These are phyloP conservation scores for Gymnopithys bicolor DNA, from an alignment of 2,797 vertebrate species.

Conservation along the genomic window DNA sequence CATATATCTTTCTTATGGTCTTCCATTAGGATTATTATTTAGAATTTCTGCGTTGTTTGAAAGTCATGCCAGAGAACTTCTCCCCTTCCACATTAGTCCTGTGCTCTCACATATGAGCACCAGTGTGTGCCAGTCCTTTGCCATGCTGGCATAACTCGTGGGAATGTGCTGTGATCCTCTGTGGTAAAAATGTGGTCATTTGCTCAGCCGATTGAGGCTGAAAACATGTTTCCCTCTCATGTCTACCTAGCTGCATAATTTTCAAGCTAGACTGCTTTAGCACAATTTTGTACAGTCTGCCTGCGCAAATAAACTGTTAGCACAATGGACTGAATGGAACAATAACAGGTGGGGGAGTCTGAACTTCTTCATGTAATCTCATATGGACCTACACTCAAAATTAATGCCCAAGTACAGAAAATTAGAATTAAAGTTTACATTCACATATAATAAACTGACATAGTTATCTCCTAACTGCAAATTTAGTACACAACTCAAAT, in stretches of 20 bases:
- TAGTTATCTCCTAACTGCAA: not conserved
- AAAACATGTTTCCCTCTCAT: not conserved
- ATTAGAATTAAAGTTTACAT: not conserved
- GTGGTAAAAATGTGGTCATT: not conserved
- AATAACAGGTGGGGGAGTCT: not conserved
- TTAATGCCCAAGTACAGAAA: not conserved
- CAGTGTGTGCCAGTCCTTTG: not conserved
- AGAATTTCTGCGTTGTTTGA: not conserved
- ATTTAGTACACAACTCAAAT: not conserved
- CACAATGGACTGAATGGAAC: not conserved
- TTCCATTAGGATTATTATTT: not conserved
- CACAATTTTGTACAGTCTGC: not conserved
- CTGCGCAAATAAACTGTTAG: not conserved
- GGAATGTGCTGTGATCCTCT: not conserved
- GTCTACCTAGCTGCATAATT: not conserved
- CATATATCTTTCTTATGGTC: not conserved
- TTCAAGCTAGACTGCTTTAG: not conserved
- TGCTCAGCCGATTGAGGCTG: not conserved
- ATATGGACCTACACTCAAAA: not conserved
- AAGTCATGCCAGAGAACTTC: not conserved
- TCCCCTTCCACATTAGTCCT: not conserved
- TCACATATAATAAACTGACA: not conserved
- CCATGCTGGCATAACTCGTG: not conserved
- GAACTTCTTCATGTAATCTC: not conserved
- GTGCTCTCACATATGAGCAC: not conserved